Evolutionary conservation across 2,113 vertebrate genomes (phyloP).

Genomic region (Anthoscopus minutus): DNA sequence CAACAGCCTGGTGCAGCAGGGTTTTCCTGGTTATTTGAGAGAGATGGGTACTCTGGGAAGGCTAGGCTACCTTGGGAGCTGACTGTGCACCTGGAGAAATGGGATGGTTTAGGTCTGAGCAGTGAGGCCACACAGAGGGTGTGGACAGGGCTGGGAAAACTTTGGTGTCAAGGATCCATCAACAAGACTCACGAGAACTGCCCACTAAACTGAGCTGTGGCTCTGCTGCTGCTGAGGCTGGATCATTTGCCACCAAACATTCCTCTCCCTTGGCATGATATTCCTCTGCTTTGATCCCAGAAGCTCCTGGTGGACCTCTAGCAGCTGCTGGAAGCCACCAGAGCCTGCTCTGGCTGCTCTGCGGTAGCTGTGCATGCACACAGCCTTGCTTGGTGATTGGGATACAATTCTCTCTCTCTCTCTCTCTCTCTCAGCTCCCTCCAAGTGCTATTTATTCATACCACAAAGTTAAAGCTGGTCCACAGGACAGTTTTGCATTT

Average conservation of each 20-base stretch:
- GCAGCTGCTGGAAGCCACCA: background rate
- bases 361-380: background rate
- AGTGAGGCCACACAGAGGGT: background rate
- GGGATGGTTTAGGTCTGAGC: background rate
- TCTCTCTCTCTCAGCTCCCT: background rate
- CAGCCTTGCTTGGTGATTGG: background rate
- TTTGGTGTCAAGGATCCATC: background rate
- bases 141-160: background rate
- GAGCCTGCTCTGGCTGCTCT: background rate
- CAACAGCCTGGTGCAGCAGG: background rate
- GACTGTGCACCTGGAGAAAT: accelerated
- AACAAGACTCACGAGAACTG: background rate
- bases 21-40: background rate
- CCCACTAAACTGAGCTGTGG: background rate
- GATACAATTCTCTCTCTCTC: background rate
- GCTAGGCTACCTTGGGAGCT: background rate
- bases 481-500: background rate
- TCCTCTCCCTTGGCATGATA: background rate
- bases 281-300: background rate
- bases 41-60: background rate
- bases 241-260: background rate
- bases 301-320: background rate
- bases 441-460: background rate
- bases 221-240: background rate
- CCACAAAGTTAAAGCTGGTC: background rate